These are phyloP conservation scores for Asobara japonica DNA, from an alignment of 1,140 invertebrate species.

Conservation along the genomic window DNA sequence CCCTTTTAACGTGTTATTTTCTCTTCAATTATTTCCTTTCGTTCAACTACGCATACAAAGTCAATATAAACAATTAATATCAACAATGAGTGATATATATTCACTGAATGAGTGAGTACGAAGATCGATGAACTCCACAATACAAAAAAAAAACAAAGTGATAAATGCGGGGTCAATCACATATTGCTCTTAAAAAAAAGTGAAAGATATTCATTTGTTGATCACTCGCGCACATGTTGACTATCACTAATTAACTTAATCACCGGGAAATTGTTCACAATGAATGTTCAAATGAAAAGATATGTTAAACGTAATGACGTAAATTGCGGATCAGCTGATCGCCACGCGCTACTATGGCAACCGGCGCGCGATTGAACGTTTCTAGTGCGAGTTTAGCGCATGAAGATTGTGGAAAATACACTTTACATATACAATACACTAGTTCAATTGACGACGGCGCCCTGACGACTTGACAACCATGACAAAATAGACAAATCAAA, in stretches of 20 bases:
- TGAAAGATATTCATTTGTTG: no score
- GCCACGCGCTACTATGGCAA: slow-evolving; percentile 55
- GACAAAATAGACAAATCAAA: neutral
- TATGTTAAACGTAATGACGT: neutral
- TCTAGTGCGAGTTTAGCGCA: slow-evolving; percentile 27
- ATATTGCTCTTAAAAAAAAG: neutral
- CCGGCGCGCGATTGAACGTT: slow-evolving; percentile 24
- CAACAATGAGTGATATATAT: neutral
- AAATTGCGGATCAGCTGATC: slow-evolving; percentile 58
- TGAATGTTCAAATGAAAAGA: neutral
- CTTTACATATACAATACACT: neutral
- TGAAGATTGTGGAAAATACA: neutral
- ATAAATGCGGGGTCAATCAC: slow-evolving; percentile 21
- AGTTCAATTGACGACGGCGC: neutral
- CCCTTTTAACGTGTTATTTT: no score
- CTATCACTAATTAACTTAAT: neutral
- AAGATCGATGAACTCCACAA: neutral
- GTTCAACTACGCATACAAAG: no score
- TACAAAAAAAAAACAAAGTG: neutral
- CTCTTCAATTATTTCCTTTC: no score
- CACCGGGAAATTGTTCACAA: neutral
- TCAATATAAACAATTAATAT: no score
- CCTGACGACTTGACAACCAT: slow-evolving; percentile 5
- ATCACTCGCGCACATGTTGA: no score
- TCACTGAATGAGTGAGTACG: neutral